Base-by-base conservation (phyloP, 2,797 vertebrate genomes). In the Lacerta agilis region DNA sequence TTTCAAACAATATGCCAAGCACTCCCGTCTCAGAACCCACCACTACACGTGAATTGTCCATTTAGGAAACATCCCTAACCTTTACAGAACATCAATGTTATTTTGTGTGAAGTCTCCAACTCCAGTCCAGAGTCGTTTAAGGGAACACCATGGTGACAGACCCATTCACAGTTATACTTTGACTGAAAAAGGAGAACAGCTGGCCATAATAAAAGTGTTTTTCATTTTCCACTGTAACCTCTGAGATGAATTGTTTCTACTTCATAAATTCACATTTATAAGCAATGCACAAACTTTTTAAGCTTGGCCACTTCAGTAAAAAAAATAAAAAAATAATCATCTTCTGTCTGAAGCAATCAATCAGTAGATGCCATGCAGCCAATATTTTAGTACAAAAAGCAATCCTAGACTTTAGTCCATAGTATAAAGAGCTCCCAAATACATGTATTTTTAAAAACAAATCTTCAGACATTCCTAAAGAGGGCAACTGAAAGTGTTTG, bases 261-360 rank as follows among this genome's bases (percentile, higher is more conserved):
- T 73, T 55, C 78, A 75, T 87, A 73, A 87, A 58, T 81, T 81
- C 27, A 23, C 85, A 81, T 73, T 81, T 81, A 73, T 81, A 87
- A 87, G 49, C 69, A 64, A 20, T 64, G 45, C 79, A 87, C 67
- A 87, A 64, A 81, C 67, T 25, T 73, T 15, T 45, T 43, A 67
- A 87, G 29, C 45, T 80, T 80, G 67, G 78, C 45, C 25, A 29
- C 66, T 80, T 87, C 78, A 80, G 86, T 25, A 80, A 80, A 23
- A 61, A 0, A 66, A 55, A 15, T 0, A 55, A 55, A 55, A 15
- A 45, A 78, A 33, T 23, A 36, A 79, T 79, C 76, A 38, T 43
- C 49, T 73, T 80, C 27, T 73, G 69, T 29, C 27, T 61, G 27
- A 80, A 73, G 78, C 86, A 87, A 61, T 87, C 58, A 29, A 72